A percentile compares a stretch with the other conserved stretches of the same genome.
Evolutionary conservation across 2,797 vertebrate genomes (phyloP).

Genomic region (Paguma larvata): DNA sequence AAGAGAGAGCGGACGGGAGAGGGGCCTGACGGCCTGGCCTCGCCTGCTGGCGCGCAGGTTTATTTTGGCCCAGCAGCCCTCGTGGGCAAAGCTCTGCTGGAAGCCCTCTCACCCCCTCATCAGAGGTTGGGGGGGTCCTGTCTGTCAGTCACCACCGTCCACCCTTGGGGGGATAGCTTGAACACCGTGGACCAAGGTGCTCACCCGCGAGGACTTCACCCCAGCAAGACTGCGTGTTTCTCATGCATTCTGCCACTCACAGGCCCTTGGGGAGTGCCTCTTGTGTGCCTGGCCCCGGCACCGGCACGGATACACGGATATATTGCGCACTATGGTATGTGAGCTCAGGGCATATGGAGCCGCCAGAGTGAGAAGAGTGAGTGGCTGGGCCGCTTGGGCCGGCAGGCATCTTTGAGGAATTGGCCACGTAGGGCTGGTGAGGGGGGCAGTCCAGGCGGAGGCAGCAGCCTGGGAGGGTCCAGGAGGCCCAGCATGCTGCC

Average conservation of each 20-base stretch:
- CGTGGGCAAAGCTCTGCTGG: not conserved
- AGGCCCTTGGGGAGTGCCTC: no score
- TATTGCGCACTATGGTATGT: accelerated
- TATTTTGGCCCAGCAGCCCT: not conserved
- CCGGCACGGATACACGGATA: accelerated
- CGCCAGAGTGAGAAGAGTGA: not conserved
- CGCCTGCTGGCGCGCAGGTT: accelerated
- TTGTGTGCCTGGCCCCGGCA: accelerated
- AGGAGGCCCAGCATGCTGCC: accelerated
- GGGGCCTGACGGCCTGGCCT: no score
- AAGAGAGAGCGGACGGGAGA: not conserved
- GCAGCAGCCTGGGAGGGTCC: not conserved
- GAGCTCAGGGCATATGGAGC: not conserved
- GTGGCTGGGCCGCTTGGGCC: no score
- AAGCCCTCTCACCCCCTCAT: accelerated
- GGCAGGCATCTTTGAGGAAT: not conserved
- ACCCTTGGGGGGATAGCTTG: no score
- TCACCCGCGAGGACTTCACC: not conserved
- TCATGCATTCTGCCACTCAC: accelerated
- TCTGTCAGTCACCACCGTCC: not conserved
- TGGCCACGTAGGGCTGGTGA: not conserved
- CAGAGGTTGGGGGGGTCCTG: no score
- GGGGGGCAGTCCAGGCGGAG: not conserved
- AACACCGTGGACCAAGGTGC: no score
- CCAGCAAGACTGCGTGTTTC: not conserved